Percentiles rank a stretch among this genome's conserved stretches.
Conservation (phyloP, 2,888 invertebrate species). For the Nomada hirtipes region DNA sequence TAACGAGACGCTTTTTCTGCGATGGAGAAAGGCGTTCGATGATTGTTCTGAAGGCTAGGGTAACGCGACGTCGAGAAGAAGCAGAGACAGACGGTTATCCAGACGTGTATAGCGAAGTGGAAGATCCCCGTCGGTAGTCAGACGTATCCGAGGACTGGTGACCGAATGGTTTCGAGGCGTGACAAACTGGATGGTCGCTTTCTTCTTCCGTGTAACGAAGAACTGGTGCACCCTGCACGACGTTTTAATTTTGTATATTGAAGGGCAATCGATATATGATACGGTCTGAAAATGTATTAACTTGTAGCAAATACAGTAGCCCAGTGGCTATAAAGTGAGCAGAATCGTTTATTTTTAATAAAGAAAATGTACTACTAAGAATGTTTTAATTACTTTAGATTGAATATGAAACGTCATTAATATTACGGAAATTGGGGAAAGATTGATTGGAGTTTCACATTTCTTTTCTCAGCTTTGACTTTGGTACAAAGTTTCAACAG, state of each 20-base stretch:
- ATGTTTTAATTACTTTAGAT: too few relatives aligned
- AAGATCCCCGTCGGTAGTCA: conserved; percentile 10
- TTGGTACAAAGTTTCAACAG: too few relatives aligned
- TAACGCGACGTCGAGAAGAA: background rate
- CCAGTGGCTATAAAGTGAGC: too few relatives aligned
- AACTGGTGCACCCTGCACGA: background rate
- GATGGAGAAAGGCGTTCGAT: background rate
- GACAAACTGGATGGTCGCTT: background rate
- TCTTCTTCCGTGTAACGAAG: background rate
- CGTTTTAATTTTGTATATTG: background rate
- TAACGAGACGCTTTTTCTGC: conserved; percentile 23
- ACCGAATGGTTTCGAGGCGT: background rate
- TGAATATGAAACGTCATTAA: too few relatives aligned
- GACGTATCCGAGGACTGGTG: background rate
- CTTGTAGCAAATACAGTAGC: too few relatives aligned
- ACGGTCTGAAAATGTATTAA: too few relatives aligned
- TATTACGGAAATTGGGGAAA: too few relatives aligned
- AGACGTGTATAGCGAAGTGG: conserved; percentile 5
- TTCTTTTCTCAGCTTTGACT: too few relatives aligned
- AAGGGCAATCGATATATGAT: background rate
- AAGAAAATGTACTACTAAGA: too few relatives aligned
- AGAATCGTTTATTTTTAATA: too few relatives aligned
- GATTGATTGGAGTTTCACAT: too few relatives aligned
- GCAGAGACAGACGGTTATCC: background rate
- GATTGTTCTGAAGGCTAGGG: background rate